Evolutionary conservation across 2,888 invertebrate species (phyloP).

Genomic region (Leistus spinibarbis): DNA sequence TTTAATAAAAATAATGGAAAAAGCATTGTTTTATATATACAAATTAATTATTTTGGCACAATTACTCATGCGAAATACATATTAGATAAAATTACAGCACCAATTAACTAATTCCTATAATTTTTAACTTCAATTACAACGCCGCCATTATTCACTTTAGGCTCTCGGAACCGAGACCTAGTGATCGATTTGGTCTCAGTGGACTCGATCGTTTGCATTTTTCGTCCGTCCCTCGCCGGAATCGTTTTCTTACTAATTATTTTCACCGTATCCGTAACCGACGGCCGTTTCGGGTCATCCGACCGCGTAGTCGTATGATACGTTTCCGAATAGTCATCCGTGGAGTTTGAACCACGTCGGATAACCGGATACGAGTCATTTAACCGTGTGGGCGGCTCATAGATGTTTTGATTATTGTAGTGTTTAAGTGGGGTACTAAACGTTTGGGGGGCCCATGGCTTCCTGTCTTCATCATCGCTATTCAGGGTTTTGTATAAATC

Average conservation of each 20-base stretch:
- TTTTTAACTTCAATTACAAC: slow-evolving; percentile 67
- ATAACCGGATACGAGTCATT: slow-evolving; percentile 56
- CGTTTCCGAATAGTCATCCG: slow-evolving; percentile 74
- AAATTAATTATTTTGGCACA: slow-evolving; percentile 7
- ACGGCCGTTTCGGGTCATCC: slow-evolving; percentile 70
- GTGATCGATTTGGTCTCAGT: slow-evolving; percentile 74
- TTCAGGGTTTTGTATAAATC: slow-evolving; percentile 74
- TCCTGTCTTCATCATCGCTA: slow-evolving; percentile 61
- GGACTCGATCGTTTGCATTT: slow-evolving; percentile 72
- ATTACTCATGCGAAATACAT: neutral
- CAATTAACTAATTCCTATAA: slow-evolving; percentile 47
- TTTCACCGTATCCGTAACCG: slow-evolving; percentile 73
- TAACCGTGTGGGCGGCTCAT: slow-evolving; percentile 57
- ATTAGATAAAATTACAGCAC: neutral
- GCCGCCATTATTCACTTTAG: slow-evolving; percentile 57
- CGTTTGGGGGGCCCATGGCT: slow-evolving; percentile 33
- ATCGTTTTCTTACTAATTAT: slow-evolving; percentile 72
- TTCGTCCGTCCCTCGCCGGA: slow-evolving; percentile 67
- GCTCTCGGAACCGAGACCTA: slow-evolving; percentile 66
- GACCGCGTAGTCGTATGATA: slow-evolving; percentile 71
- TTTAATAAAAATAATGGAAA: neutral
- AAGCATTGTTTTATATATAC: neutral
- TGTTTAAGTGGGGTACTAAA: slow-evolving; percentile 50
- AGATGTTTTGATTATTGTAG: slow-evolving; percentile 53
- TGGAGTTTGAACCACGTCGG: slow-evolving; percentile 70